Conservation (phyloP, 2,113 vertebrate species). For the Synodontis membranacea region DNA sequence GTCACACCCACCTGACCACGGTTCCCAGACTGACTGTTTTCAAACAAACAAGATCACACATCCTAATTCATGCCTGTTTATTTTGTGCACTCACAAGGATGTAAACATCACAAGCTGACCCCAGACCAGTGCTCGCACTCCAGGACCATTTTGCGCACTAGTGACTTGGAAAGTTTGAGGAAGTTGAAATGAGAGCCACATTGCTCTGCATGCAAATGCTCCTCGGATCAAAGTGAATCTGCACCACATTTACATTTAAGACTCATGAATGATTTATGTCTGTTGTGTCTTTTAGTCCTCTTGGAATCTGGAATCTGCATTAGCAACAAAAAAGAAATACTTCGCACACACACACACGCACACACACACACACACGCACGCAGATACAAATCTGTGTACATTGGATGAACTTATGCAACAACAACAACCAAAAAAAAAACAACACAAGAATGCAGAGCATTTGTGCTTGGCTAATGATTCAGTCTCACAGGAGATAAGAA, state of each 20-base stretch:
- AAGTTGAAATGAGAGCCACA: slow-evolving; percentile 1
- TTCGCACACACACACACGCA: not conserved
- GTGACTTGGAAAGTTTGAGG: not conserved
- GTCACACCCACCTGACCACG: not conserved
- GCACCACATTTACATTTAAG: slow-evolving; percentile 17
- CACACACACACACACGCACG: not conserved
- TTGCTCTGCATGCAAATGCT: slow-evolving; percentile 13
- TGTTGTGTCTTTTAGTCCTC: slow-evolving; percentile 8
- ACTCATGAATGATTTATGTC: slow-evolving; percentile 8
- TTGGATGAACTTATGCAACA: not conserved
- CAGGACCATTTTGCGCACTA: not conserved
- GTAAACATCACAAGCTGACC: not conserved
- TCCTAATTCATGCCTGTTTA: not conserved
- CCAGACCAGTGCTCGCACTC: not conserved
- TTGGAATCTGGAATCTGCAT: slow-evolving; percentile 27
- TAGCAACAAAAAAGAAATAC: slow-evolving; percentile 1
- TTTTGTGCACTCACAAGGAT: not conserved
- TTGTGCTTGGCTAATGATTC: slow-evolving; percentile 4
- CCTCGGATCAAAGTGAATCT: not conserved
- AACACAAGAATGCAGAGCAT: slow-evolving; percentile 13
- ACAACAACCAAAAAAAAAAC: not conserved
- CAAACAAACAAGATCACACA: not conserved
- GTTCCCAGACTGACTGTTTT: not conserved
- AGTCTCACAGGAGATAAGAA: not conserved
- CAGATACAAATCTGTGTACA: slow-evolving; percentile 4